A percentile compares a stretch with the other conserved stretches of the same genome.
phyloP scores from a whole-genome alignment of 2,113 vertebrate genomes.

The Lampris incognitus region DNA sequence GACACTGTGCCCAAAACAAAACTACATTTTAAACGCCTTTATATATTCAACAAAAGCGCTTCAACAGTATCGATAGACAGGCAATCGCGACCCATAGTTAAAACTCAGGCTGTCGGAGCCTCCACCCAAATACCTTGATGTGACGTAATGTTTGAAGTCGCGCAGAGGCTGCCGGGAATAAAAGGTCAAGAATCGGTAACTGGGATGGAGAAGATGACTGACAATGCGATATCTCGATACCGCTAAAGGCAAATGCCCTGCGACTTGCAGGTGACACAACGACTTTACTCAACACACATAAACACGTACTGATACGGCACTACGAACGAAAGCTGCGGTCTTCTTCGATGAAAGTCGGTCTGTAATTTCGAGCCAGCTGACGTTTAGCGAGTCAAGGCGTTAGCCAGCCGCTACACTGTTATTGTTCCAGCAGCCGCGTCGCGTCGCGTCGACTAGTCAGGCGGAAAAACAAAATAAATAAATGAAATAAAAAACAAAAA shows the following conservation, averaged over 20 bases:
- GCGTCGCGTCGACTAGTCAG: neutral
- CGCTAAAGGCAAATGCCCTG: neutral
- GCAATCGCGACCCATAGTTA: no score
- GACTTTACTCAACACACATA: no score
- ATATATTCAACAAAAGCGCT: no score
- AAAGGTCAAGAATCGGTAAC: conserved; percentile 59
- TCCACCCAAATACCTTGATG: neutral
- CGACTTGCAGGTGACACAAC: no score
- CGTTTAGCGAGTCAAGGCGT: conserved; percentile 21
- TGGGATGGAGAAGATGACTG: conserved; percentile 21
- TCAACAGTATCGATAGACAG: no score
- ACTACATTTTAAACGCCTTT: no score
- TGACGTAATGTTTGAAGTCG: conserved; percentile 53
- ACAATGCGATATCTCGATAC: neutral
- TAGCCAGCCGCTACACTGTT: conserved; percentile 50
- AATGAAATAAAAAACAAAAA: neutral
- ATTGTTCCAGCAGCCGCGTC: conserved; percentile 59
- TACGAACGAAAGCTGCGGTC: neutral
- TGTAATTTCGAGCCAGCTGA: conserved; percentile 5
- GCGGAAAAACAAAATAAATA: no score
- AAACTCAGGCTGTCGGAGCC: neutral
- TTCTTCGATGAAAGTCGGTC: neutral
- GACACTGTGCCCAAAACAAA: no score
- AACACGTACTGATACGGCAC: rapidly evolving
- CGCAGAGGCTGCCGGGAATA: conserved; percentile 78